Percentiles rank a stretch among this genome's conserved stretches.
Conservation (phyloP, 2,888 invertebrate species). For the Leptura quadrifasciata region DNA sequence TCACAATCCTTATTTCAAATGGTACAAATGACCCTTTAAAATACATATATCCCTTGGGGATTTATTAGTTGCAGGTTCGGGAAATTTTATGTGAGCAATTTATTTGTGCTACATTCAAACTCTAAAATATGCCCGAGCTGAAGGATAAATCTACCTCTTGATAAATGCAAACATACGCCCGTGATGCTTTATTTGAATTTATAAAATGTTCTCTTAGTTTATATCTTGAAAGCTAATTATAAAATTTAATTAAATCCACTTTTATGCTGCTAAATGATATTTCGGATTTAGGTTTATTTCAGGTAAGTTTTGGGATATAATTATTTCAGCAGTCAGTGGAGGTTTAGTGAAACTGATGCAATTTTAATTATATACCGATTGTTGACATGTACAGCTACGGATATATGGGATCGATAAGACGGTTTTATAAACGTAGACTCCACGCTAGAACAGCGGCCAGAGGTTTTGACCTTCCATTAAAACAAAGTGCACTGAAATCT, state of each 20-base stretch:
- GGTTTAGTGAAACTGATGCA: too few relatives aligned
- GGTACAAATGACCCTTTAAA: conserved; percentile 36
- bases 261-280: neutral
- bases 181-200: conserved; percentile 2
- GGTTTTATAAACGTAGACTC: too few relatives aligned
- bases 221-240: neutral
- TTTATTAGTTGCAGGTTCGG: conserved; percentile 36
- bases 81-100: conserved; percentile 32
- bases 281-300: neutral
- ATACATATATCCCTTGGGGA: conserved; percentile 35
- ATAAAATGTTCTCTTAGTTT: neutral
- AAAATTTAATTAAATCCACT: neutral
- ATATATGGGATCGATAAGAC: too few relatives aligned
- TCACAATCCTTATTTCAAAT: conserved; percentile 38
- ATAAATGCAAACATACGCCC: conserved; percentile 9
- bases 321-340: too few relatives aligned
- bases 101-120: conserved; percentile 24
- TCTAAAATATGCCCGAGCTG: conserved; percentile 18
- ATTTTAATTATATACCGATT: too few relatives aligned
- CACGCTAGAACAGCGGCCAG: too few relatives aligned
- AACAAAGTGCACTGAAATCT: too few relatives aligned
- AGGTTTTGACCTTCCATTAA: too few relatives aligned
- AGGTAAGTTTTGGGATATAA: neutral
- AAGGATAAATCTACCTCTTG: conserved; percentile 8
- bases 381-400: too few relatives aligned